Base-by-base conservation (phyloP, 2,797 vertebrate species). In the Pipistrellus nathusii region DNA sequence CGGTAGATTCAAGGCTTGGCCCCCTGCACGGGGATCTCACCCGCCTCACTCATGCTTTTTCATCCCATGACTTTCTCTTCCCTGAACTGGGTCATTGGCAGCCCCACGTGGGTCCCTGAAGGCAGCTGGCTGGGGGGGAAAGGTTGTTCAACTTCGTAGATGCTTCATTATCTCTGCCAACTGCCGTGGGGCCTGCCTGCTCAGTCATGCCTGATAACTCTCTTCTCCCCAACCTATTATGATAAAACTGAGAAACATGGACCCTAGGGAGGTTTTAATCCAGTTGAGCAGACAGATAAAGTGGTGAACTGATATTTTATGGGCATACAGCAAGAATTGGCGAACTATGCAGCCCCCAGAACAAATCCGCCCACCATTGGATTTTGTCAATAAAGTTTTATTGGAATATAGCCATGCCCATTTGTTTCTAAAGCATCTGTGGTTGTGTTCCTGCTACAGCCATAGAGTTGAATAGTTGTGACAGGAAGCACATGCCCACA, bases 331-430 rank as follows among this genome's bases (percentile, higher is more conserved):
- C 57, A 38, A 48, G 62, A 13, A n/a, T 35, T 0, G 0, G 30
- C 21, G 8, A 21, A 18, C n/a, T 5, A 3, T 5, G 13, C 11
- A 27, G 64, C 27, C 32, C 41, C 9, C n/a, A 44, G 48, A 57
- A 13, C 51, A 51, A 71, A 27, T 25, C 27, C 0, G 38, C 59
- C 66, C 62, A 9, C 41, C 15, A 1, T 14, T 5, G 32, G 75
- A 13, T 6, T 68, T 72, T 82, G 35, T 73, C 21, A 71, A 73
- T 78, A 91, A 94, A 88, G 75, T 69, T 85, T 82, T 69, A 93
- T 44, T 82, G 75, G 48, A 51, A 73, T 64, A 30, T 0, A 27
- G 85, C 18, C 10, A 21, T 2, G 1, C 46, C 46, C 35, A 30
- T 46, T 71, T 32, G 72, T 46, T 78, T 71, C 27, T 21, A 1